A percentile compares a stretch with the other conserved stretches of the same genome.
phyloP scores from a whole-genome alignment of 2,797 vertebrate species.

The Urophycis tenuis region DNA sequence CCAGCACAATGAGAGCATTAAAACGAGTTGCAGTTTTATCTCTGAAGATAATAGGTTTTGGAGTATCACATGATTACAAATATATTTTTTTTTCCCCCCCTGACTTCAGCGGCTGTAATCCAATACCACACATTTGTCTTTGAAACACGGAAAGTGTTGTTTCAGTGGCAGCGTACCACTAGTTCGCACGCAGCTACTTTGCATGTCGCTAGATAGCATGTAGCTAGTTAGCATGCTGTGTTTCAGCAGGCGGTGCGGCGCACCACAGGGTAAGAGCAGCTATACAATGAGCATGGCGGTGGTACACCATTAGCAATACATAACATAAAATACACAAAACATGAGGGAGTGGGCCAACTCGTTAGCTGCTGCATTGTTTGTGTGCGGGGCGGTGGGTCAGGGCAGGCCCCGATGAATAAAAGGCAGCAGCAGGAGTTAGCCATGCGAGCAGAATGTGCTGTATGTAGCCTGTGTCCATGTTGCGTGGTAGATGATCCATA shows the following conservation, averaged over 20 bases:
- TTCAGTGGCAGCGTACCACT: slow-evolving; percentile 7
- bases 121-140: slow-evolving; percentile 12
- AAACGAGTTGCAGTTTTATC: too few species aligned
- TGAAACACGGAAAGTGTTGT: slow-evolving; percentile 35
- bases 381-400: slow-evolving; percentile 22
- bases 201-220: slow-evolving; percentile 38
- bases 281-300: too few species aligned
- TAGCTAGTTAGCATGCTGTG: slow-evolving; percentile 7
- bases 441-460: neutral
- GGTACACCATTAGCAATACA: too few species aligned
- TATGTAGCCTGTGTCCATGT: too few species aligned
- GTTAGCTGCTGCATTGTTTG: slow-evolving; percentile 20
- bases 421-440: slow-evolving; percentile 4
- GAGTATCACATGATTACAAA: too few species aligned
- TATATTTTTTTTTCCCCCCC: too few species aligned
- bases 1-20: too few species aligned
- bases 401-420: slow-evolving; percentile 24
- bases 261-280: too few species aligned
- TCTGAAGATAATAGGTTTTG: too few species aligned
- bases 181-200: slow-evolving; percentile 37
- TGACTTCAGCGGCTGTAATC: too few species aligned
- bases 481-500: too few species aligned
- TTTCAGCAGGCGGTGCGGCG: neutral
- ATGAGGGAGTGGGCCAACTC: slow-evolving; percentile 21
- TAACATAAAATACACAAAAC: slow-evolving; percentile 23